A percentile compares a stretch with the other conserved stretches of the same genome.
Evolutionary conservation across 2,888 invertebrate genomes (phyloP).

Genomic region (Vandiemenella viatica): DNA sequence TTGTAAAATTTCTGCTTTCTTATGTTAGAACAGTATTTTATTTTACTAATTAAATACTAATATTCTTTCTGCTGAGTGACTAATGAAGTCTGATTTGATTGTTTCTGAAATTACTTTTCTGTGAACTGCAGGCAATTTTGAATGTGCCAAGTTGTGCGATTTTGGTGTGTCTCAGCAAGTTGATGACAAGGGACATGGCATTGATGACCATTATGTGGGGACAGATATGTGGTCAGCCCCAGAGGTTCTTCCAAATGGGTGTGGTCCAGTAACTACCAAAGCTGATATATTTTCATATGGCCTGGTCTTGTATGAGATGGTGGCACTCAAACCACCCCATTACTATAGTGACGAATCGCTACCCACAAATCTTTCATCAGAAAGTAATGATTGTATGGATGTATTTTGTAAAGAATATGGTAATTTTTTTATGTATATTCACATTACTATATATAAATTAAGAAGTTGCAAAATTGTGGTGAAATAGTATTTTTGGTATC

Average conservation of each 20-base stretch:
- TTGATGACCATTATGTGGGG: slow-evolving; percentile 32
- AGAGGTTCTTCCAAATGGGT: slow-evolving; percentile 44
- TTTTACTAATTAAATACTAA: background rate
- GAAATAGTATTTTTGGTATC: too few relatives aligned
- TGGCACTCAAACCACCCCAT: slow-evolving; percentile 56
- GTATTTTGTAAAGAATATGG: too few relatives aligned
- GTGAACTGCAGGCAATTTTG: slow-evolving; percentile 51
- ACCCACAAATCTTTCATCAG: background rate
- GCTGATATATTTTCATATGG: slow-evolving; percentile 72
- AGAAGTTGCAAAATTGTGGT: too few relatives aligned
- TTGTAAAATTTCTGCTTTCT: too few relatives aligned
- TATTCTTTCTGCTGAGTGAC: too few relatives aligned
- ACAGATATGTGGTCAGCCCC: slow-evolving; percentile 68
- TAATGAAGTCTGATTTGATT: too few relatives aligned
- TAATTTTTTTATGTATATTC: too few relatives aligned
- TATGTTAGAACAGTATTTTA: background rate
- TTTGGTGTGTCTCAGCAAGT: slow-evolving; percentile 59
- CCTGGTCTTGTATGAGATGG: slow-evolving; percentile 66
- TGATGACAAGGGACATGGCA: slow-evolving; percentile 32
- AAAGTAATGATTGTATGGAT: too few relatives aligned
- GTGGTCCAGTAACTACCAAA: slow-evolving; percentile 34
- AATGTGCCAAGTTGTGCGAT: slow-evolving; percentile 64
- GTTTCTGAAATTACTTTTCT: too few relatives aligned
- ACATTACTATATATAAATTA: too few relatives aligned
- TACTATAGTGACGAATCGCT: slow-evolving; percentile 24